phyloP scores from a whole-genome alignment of 2,797 vertebrate species.

The Poeciliopsis paucimaculata region DNA sequence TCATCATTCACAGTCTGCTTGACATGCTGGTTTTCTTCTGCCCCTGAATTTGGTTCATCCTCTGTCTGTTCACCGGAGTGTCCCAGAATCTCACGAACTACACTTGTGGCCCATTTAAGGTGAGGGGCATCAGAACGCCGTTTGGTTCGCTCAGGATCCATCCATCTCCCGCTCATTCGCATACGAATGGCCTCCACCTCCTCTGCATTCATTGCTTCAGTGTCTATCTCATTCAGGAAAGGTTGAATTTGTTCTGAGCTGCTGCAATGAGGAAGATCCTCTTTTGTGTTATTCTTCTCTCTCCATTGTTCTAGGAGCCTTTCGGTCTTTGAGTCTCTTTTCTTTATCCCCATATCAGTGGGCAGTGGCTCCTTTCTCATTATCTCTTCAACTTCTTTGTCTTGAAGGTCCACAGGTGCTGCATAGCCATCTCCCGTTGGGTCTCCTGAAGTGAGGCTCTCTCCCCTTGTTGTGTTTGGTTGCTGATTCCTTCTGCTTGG shows the following conservation, averaged over 20 bases:
- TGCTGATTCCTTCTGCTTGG: slow-evolving; percentile 19
- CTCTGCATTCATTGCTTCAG: slow-evolving; percentile 57
- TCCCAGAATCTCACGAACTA: slow-evolving; percentile 77
- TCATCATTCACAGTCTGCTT: background rate
- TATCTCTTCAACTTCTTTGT: slow-evolving; percentile 11
- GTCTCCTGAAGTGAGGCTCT: slow-evolving; percentile 1
- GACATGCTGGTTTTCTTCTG: background rate
- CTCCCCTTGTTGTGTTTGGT: background rate
- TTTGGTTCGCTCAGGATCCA: slow-evolving; percentile 66
- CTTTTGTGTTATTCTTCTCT: slow-evolving; percentile 43
- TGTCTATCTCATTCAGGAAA: slow-evolving; percentile 38
- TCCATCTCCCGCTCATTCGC: slow-evolving; percentile 64
- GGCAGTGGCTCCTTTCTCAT: slow-evolving; percentile 32
- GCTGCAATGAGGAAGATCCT: slow-evolving; percentile 8
- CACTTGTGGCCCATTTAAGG: slow-evolving; percentile 80
- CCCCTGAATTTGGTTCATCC: slow-evolving; percentile 28
- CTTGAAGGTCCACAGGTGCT: slow-evolving; percentile 12
- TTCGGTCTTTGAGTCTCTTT: slow-evolving; percentile 69
- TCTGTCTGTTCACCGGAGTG: slow-evolving; percentile 55
- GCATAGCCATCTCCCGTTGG: slow-evolving; percentile 1
- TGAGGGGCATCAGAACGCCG: slow-evolving; percentile 78
- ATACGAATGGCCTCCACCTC: slow-evolving; percentile 65
- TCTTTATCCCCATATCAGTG: slow-evolving; percentile 33
- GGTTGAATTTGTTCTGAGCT: slow-evolving; percentile 46
- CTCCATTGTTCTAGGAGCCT: slow-evolving; percentile 71